Conservation (phyloP, 2,113 vertebrate species). For the Thryonomys swinderianus region DNA sequence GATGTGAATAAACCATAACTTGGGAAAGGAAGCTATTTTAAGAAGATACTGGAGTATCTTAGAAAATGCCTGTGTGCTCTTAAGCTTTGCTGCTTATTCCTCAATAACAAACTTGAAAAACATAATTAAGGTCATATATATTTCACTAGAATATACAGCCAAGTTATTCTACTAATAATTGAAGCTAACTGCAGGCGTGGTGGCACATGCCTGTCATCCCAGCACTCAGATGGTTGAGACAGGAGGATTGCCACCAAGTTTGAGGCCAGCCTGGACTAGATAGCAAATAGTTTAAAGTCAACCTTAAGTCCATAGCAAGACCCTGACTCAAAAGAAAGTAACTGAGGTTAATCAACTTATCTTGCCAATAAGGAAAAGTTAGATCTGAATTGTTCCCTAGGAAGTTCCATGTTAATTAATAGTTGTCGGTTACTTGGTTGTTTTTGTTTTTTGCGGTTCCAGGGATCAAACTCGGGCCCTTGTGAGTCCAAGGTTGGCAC, state of each 20-base stretch:
- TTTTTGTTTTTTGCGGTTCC: no score
- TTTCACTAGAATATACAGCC: slow-evolving; percentile 18
- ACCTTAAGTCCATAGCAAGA: neutral
- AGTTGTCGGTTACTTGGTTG: no score
- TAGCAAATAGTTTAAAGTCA: neutral
- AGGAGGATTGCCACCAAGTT: neutral
- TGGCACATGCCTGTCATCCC: neutral
- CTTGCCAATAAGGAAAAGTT: slow-evolving; percentile 42
- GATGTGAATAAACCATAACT: slow-evolving; percentile 44
- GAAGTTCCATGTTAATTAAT: slow-evolving; percentile 2
- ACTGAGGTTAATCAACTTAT: slow-evolving; percentile 23
- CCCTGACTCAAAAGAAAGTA: neutral
- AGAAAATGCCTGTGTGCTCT: slow-evolving; percentile 11
- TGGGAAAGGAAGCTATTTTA: slow-evolving; percentile 35
- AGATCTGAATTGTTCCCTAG: slow-evolving; percentile 10
- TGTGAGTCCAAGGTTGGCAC: no score
- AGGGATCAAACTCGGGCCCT: no score
- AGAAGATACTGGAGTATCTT: neutral
- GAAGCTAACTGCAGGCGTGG: neutral
- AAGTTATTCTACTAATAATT: neutral
- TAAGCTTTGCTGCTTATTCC: neutral
- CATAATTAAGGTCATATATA: slow-evolving; percentile 23
- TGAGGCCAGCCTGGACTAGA: neutral
- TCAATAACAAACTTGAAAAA: neutral
- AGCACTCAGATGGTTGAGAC: neutral